Percentiles rank a stretch among this genome's conserved stretches.
These are phyloP conservation scores for Pantherophis alleghaniensis DNA, from an alignment of 2,797 vertebrate genomes.

Conservation along the genomic window DNA sequence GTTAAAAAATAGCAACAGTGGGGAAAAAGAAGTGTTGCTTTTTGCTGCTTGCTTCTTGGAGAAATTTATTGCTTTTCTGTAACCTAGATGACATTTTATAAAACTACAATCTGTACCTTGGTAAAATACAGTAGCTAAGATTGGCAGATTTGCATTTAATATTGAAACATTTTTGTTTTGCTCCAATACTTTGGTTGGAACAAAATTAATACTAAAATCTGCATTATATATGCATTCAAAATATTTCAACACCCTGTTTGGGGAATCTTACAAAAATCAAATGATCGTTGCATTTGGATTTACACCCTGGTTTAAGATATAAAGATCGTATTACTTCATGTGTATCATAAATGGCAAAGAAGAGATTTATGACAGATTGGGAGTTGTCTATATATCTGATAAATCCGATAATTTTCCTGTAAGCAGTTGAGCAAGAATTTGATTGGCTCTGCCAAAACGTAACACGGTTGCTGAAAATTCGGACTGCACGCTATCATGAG, in stretches of 20 bases:
- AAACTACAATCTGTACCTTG: background rate
- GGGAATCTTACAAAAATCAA: background rate
- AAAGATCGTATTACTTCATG: background rate
- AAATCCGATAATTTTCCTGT: background rate
- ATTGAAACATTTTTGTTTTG: background rate
- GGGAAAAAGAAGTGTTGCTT: background rate
- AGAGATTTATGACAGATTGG: background rate
- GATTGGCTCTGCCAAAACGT: background rate
- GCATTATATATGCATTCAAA: background rate
- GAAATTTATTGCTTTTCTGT: background rate
- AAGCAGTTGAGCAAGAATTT: background rate
- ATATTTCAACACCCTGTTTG: background rate
- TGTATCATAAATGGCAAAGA: background rate
- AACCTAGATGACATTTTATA: background rate
- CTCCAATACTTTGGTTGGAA: background rate
- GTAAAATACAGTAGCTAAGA: background rate
- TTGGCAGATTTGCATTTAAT: background rate
- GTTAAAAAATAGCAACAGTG: background rate
- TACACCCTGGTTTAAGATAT: background rate
- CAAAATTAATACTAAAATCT: background rate
- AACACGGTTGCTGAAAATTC: background rate
- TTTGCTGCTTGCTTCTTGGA: background rate
- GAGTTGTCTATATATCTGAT: background rate
- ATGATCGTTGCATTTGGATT: background rate
- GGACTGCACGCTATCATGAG: background rate